Conservation (phyloP, 1,140 invertebrate genomes). For the Scaptomyza hsui region DNA sequence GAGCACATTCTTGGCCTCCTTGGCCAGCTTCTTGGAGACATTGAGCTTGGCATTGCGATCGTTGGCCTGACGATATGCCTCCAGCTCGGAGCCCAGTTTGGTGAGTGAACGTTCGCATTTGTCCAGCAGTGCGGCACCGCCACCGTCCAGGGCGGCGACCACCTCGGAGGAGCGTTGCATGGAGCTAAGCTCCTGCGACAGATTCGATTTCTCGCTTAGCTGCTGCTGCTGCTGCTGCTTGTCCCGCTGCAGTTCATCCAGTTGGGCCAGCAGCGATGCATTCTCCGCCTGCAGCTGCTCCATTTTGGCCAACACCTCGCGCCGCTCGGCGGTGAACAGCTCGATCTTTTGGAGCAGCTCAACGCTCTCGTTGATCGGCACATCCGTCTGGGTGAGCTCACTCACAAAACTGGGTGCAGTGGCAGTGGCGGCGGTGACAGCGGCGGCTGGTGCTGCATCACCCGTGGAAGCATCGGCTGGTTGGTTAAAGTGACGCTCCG, state of each 20-base stretch:
- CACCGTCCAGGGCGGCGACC: conserved; percentile 65
- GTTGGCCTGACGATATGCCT: conserved; percentile 75
- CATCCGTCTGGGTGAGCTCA: conserved; percentile 77
- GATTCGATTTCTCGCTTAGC: conserved; percentile 55
- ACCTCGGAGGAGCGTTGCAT: conserved; percentile 78
- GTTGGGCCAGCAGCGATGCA: conserved; percentile 76
- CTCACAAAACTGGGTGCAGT: conserved; percentile 65
- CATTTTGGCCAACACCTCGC: conserved; percentile 89
- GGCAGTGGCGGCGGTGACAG: conserved; percentile 52
- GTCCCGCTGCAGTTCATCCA: conserved; percentile 53
- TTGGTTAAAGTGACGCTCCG: conserved; percentile 85
- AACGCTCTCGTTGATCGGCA: conserved; percentile 85
- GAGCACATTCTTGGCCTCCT: conserved; percentile 78
- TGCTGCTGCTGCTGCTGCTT: conserved; percentile 56
- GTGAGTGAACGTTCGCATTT: conserved; percentile 73
- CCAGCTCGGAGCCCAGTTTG: conserved; percentile 73
- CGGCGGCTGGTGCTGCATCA: not conserved
- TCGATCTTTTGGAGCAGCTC: conserved; percentile 89
- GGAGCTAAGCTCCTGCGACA: conserved; percentile 74
- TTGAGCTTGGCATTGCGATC: conserved; percentile 79
- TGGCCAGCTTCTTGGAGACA: conserved; percentile 79
- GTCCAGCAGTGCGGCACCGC: conserved; percentile 58
- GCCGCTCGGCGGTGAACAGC: conserved; percentile 86
- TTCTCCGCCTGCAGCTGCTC: conserved; percentile 87
- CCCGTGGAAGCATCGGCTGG: conserved; percentile 35